Conservation (phyloP, 2,888 invertebrate species). For the Lithophane ornitopus region DNA sequence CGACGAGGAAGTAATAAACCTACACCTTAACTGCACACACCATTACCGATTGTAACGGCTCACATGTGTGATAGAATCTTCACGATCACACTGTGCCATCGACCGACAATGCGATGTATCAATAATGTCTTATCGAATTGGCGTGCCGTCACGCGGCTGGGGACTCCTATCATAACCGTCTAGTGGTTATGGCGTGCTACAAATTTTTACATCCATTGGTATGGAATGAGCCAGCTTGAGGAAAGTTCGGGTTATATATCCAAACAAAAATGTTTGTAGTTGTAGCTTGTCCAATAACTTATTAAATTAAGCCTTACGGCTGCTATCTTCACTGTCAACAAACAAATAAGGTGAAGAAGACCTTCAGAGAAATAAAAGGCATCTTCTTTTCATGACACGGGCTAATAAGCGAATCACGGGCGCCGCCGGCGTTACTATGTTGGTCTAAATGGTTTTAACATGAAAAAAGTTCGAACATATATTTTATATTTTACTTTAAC, state of each 20-base stretch:
- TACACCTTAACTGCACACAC: conserved; percentile 89
- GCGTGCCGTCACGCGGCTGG: conserved; percentile 70
- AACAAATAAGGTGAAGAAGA: background rate
- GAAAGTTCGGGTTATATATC: conserved; percentile 4
- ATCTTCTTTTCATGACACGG: background rate
- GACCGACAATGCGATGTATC: conserved; percentile 75
- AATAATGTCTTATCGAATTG: conserved; percentile 87
- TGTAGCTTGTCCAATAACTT: background rate
- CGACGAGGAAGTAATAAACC: conserved; percentile 89
- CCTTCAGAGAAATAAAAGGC: background rate
- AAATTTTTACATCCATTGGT: conserved; percentile 54
- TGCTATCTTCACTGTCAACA: background rate
- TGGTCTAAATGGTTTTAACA: background rate
- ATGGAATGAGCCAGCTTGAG: conserved; percentile 34
- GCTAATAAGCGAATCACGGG: background rate
- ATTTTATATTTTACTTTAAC: background rate
- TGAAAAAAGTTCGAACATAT: too few relatives aligned
- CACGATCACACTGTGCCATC: conserved; percentile 74
- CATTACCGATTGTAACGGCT: conserved; percentile 89
- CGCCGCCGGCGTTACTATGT: background rate
- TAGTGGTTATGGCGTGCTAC: conserved; percentile 53
- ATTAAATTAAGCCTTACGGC: background rate
- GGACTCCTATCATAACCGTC: conserved; percentile 70
- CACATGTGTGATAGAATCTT: conserved; percentile 84
- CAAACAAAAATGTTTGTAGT: conserved; percentile 2